Conservation (phyloP, 2,113 vertebrate genomes). For the Zosterops pallidus region DNA sequence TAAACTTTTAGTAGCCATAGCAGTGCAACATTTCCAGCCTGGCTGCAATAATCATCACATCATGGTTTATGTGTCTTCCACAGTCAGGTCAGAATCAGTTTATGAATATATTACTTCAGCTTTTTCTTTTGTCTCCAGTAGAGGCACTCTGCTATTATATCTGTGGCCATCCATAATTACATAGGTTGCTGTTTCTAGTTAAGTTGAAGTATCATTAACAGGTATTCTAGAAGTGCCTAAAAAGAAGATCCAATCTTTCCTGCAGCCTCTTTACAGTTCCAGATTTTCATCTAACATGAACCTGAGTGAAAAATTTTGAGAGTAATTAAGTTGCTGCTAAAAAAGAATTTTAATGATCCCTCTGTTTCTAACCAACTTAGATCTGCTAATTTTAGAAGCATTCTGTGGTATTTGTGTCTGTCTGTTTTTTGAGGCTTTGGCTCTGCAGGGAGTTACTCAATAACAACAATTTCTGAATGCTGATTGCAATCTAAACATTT, state of each 20-base stretch:
- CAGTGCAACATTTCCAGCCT: not conserved
- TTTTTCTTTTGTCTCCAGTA: not conserved
- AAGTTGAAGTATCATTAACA: not conserved
- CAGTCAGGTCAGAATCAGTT: not conserved
- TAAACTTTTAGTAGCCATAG: not conserved
- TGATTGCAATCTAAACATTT: conserved; percentile 29
- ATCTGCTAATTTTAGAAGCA: not conserved
- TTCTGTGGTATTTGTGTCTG: conserved; percentile 30
- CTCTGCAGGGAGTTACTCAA: conserved; percentile 20
- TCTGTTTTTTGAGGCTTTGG: conserved; percentile 33
- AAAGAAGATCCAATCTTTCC: not conserved
- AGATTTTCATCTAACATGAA: not conserved
- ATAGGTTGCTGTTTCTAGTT: not conserved
- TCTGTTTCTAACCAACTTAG: not conserved
- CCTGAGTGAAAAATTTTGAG: not conserved
- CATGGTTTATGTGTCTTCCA: not conserved
- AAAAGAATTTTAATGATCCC: not conserved
- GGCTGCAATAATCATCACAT: not conserved
- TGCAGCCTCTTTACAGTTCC: not conserved
- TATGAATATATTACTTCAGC: not conserved
- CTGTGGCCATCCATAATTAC: not conserved
- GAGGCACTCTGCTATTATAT: not conserved
- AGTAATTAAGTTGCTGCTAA: not conserved
- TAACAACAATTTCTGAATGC: not conserved
- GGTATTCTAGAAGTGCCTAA: not conserved